Evolutionary conservation across 2,797 vertebrate species (phyloP).

Genomic region (Schizothorax lantsangensis): DNA sequence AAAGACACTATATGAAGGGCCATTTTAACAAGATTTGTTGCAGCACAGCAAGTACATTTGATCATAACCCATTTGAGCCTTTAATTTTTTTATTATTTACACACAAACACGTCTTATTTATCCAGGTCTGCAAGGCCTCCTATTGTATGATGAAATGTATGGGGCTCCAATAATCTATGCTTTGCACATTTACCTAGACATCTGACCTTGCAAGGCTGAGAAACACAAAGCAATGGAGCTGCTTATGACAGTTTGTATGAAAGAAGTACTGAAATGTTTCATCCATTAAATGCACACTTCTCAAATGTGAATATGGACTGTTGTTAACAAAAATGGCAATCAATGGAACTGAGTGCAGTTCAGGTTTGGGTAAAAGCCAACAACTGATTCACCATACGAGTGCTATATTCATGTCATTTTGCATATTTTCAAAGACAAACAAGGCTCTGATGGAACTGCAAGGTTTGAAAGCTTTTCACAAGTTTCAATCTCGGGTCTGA

Average conservation of each 20-base stretch:
- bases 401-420: constrained; percentile 27
- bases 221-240: constrained; percentile 35
- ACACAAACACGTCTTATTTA: neutral
- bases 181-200: constrained; percentile 55
- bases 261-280: constrained; percentile 26
- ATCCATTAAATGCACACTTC: constrained; percentile 60
- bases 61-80: constrained; percentile 1
- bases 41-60: neutral
- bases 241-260: constrained; percentile 42
- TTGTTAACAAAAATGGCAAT: constrained; percentile 33
- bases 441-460: neutral
- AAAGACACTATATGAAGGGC: neutral
- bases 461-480: constrained; percentile 39
- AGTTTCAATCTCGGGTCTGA: constrained; percentile 14
- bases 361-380: constrained; percentile 25
- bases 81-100: neutral
- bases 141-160: neutral
- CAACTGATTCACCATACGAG: constrained; percentile 13
- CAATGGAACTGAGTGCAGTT: constrained; percentile 27
- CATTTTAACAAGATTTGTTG: constrained; percentile 4
- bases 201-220: constrained; percentile 50
- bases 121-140: neutral
- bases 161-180: constrained; percentile 32
- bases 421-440: constrained; percentile 41
- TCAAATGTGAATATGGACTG: constrained; percentile 48